Conservation (phyloP, 1,140 invertebrate species). For the Eulimnadia texana region DNA sequence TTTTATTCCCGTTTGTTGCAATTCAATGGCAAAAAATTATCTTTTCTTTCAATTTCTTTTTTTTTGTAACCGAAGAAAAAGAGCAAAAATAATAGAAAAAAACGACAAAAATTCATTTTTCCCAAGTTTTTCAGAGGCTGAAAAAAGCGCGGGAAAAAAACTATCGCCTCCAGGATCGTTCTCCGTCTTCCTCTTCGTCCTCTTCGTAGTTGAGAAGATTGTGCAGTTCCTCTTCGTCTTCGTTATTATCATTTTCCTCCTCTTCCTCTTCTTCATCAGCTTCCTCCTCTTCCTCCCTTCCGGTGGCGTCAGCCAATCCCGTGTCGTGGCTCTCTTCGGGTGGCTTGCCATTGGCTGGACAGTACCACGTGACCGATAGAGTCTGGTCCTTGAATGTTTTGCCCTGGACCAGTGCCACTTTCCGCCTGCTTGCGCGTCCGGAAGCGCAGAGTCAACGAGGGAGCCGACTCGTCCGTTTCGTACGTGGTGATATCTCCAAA, state of each 20-base stretch:
- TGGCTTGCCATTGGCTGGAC: conserved; percentile 7
- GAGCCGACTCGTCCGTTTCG: conserved; percentile 45
- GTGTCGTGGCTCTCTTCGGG: background rate
- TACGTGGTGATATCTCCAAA: conserved; percentile 54
- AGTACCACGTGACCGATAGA: conserved; percentile 30
- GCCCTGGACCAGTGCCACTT: conserved; percentile 45
- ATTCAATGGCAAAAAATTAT: background rate
- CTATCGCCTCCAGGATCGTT: conserved; percentile 42
- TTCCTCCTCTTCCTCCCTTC: conserved; percentile 17
- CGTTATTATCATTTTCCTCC: conserved; percentile 20
- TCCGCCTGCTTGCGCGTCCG: conserved; percentile 58
- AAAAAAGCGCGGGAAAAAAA: no score
- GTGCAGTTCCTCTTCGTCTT: conserved; percentile 24
- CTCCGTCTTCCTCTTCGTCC: conserved; percentile 42
- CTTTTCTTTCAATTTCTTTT: background rate
- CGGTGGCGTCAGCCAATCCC: conserved; percentile 11
- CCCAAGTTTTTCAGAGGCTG: no score
- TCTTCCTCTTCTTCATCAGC: conserved; percentile 19
- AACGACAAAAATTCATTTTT: no score
- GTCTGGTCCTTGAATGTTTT: conserved; percentile 43
- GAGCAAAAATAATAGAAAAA: no score
- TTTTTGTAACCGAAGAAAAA: no score
- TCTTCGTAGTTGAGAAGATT: conserved; percentile 37
- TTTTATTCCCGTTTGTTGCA: no score
- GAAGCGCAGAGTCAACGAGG: conserved; percentile 51